A percentile compares a stretch with the other conserved stretches of the same genome.
Evolutionary conservation across 2,113 vertebrate genomes (phyloP).

Genomic region (Apeltes quadracus): DNA sequence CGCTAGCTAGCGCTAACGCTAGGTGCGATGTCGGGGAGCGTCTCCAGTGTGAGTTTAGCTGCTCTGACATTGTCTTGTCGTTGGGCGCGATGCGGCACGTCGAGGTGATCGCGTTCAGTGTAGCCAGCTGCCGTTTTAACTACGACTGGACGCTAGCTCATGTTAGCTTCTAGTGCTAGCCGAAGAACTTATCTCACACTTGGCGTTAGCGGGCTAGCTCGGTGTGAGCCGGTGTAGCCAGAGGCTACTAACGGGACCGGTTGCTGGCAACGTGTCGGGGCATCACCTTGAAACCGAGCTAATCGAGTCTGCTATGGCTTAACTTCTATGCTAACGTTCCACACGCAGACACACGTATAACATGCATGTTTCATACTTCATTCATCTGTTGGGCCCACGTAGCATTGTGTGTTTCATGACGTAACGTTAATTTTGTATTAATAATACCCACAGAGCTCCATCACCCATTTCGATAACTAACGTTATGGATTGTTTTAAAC

Average conservation of each 20-base stretch:
- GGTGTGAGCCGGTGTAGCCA: conserved; percentile 29
- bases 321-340: too few species aligned
- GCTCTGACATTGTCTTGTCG: conserved; percentile 42
- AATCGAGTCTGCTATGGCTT: background rate
- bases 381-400: too few species aligned
- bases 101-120: conserved; percentile 27
- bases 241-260: conserved; percentile 20
- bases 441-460: background rate
- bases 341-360: too few species aligned
- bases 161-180: conserved; percentile 42
- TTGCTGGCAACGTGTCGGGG: conserved; percentile 27
- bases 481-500: too few species aligned
- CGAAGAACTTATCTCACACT: conserved; percentile 42
- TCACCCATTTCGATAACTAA: background rate
- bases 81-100: conserved; percentile 44
- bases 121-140: conserved; percentile 1
- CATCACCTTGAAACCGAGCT: conserved; percentile 6
- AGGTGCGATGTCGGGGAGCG: background rate
- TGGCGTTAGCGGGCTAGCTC: conserved; percentile 22
- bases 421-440: background rate
- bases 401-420: too few species aligned
- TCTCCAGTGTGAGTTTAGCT: conserved; percentile 15
- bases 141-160: conserved; percentile 19
- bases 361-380: too few species aligned
- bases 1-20: conserved; percentile 30